Evolutionary conservation across 2,113 vertebrate species (phyloP).

Genomic region (Gasterosteus nipponicus): DNA sequence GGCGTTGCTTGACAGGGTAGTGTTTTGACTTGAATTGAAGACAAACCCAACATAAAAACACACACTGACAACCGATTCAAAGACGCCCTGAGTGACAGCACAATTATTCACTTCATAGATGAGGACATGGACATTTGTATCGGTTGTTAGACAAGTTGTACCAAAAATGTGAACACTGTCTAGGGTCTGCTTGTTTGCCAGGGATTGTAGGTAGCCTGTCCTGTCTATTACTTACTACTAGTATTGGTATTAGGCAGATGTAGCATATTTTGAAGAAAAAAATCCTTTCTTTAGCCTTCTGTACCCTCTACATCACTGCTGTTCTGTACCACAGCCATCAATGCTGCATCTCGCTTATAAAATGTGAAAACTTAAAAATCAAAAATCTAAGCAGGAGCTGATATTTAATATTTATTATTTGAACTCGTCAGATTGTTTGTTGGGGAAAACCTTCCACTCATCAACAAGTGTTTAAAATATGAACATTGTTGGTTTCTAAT

Average conservation of each 20-base stretch:
- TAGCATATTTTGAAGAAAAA: neutral
- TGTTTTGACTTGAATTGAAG: constrained; percentile 1
- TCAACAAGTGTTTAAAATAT: neutral
- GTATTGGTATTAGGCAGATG: neutral
- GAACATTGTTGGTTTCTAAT: neutral
- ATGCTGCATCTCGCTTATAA: neutral
- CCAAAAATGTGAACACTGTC: neutral
- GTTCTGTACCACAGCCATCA: neutral
- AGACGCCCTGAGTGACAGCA: neutral
- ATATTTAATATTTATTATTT: neutral
- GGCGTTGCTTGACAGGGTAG: neutral
- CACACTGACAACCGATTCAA: neutral
- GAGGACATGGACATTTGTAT: neutral
- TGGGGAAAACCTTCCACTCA: neutral
- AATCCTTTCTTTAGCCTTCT: neutral
- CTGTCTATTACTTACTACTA: neutral
- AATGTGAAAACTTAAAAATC: neutral
- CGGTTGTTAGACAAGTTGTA: neutral
- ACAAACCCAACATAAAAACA: neutral
- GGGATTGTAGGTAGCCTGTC: neutral
- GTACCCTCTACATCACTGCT: neutral
- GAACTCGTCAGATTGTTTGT: neutral
- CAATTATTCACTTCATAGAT: neutral
- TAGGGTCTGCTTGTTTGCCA: neutral
- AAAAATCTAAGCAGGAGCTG: too few species aligned